A percentile compares a stretch with the other conserved stretches of the same genome.
These are phyloP conservation scores for Lytechinus variegatus DNA, from an alignment of 35 echinoderm and acorn worm species.

Conservation along the genomic window DNA sequence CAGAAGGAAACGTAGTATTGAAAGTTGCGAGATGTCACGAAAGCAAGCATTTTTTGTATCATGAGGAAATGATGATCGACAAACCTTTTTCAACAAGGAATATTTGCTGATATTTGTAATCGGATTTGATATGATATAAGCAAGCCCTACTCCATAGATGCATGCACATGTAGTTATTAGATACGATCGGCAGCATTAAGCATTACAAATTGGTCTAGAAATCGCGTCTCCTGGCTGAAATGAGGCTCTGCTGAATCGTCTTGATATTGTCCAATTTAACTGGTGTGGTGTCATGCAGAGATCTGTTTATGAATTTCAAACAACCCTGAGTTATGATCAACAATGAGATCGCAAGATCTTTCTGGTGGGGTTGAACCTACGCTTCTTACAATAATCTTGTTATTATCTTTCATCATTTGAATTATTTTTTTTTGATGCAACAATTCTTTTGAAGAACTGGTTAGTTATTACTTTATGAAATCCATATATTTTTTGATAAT, in stretches of 20 bases:
- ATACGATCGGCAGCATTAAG: background rate
- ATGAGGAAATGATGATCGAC: background rate
- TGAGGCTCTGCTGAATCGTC: background rate
- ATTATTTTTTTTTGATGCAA: no score
- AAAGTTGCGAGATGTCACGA: background rate
- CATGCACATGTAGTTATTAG: background rate
- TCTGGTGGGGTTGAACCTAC: background rate
- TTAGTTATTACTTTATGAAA: no score
- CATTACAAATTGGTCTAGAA: background rate
- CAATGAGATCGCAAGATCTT: background rate
- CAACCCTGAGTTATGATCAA: background rate
- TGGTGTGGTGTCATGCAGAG: background rate
- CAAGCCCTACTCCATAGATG: background rate
- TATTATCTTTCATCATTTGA: no score
- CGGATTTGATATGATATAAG: constrained; percentile 3
- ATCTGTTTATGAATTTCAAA: background rate
- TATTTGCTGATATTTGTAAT: background rate
- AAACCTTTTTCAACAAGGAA: background rate
- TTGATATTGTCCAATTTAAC: background rate
- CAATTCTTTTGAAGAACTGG: no score
- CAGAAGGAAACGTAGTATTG: background rate
- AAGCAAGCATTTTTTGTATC: background rate
- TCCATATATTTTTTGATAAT: no score
- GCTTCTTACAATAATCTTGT: background rate
- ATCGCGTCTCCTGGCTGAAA: background rate